Base-by-base conservation (phyloP, 2,888 invertebrate species). In the Idaea aversata region DNA sequence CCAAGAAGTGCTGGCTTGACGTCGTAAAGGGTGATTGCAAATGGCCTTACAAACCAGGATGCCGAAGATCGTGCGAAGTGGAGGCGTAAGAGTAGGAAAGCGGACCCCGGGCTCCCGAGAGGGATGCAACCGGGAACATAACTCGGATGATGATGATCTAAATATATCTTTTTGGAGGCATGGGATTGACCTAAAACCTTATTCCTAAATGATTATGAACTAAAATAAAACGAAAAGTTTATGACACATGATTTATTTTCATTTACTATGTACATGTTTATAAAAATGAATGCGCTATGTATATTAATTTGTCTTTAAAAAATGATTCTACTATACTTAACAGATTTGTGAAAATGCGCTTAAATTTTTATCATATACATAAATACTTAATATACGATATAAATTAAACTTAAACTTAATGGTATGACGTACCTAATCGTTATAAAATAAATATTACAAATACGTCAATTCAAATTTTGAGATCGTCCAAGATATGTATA, bases 401-500 rank as follows among this genome's bases (percentile, higher is more conserved):
- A 74, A 72, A 67, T 72, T 71, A 73, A 71, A 67, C 74, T 47
- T 47, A 47, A 47, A 47, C 4, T 47, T 47, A 47, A 47, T 47
- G 47, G 70, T 70, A 72, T 70, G 72, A 72, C 75, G 71, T 70
- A 69, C 47, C 10, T 47, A 47, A 68, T 67, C 63, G 67, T 64
- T 71, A 72, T 71, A 69, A 73, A 73, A 72, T 73, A 71, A 66
- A 61, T 70, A 69, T 67, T 67, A 66, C 65, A 69, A 67, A 65
- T 72, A 79, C 78, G 79, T 83, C 81, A 79, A 75, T 74, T 70
- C 64, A 75, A 85, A 90, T 88, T 88, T 87, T 88, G 93, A 87
- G 82, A 89, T 78, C 88, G 91, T 92, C 91, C 88, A 91, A 93
- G 93, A 85, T 25, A 74, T 72, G 73, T 72, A 70, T 81, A 88